phyloP scores from a whole-genome alignment of 2,888 invertebrate genomes.

The Hydrotaea diabolus region DNA sequence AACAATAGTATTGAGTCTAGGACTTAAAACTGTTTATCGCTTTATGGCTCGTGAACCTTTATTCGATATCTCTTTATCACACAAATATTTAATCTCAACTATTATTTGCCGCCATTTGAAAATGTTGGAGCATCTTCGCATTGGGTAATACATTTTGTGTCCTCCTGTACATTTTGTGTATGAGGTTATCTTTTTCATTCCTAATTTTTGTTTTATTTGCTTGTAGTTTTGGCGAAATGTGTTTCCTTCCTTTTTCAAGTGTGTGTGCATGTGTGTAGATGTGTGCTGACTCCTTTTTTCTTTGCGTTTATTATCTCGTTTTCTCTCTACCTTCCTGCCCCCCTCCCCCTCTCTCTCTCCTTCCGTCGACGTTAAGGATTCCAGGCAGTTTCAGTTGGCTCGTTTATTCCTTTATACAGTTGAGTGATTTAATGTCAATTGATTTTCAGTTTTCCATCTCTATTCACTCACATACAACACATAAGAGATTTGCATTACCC shows the following conservation, averaged over 20 bases:
- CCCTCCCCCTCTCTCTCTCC: too few species aligned
- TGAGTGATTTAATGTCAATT: constrained; percentile 78
- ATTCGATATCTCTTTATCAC: too few species aligned
- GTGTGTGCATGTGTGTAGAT: constrained; percentile 5
- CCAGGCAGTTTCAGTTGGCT: constrained; percentile 56
- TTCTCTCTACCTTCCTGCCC: too few species aligned
- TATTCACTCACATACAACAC: constrained; percentile 70
- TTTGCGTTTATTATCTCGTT: constrained; percentile 29
- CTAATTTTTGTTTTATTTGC: constrained; percentile 36
- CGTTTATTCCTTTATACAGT: constrained; percentile 71
- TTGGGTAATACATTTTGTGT: too few species aligned
- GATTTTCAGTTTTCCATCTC: constrained; percentile 73
- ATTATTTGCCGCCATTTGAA: too few species aligned
- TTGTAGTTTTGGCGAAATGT: not conserved
- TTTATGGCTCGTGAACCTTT: too few species aligned
- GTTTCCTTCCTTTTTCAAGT: constrained; percentile 12
- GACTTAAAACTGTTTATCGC: too few species aligned
- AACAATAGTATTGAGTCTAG: too few species aligned
- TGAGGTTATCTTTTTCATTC: constrained; percentile 12
- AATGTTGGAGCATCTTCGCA: too few species aligned
- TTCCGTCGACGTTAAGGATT: constrained; percentile 51
- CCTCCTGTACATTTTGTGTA: not conserved
- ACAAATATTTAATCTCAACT: too few species aligned
- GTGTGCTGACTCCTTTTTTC: not conserved
- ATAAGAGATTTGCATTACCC: constrained; percentile 37